Base-by-base conservation (phyloP, 2,113 vertebrate genomes). In the Probosciger aterrimus region DNA sequence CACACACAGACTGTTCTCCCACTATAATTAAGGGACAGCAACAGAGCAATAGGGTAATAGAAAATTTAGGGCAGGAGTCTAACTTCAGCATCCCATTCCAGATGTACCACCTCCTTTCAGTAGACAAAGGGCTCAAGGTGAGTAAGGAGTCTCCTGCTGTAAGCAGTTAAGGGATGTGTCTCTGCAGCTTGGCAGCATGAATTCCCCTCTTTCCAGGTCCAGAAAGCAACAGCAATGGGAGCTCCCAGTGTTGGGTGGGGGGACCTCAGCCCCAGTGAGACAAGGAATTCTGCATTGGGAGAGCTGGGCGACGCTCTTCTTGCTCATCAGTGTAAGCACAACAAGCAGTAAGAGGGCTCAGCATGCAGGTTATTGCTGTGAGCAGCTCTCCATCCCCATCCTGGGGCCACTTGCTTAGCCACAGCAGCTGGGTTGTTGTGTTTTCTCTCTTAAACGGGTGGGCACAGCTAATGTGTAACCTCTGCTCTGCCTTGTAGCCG, bases 401-500 rank as follows among this genome's bases (percentile, higher is more conserved):
- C 76, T 12, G 70, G 83, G 78, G 73, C 75, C 90, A 37, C 49
- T 59, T 35, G 47, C 62, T 1, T 1, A 57, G 88, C 55, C 57
- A 43, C 65, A 53, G 43, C 0, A 1, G 12, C 69, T 33, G 25
- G 47, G 76, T 9, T 52, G 74, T 20, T 85, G 67, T 53, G 49
- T 60, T 83, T 77, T 69, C 41, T 50, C 35, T 67, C 14, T 33
- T 5, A 60, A 86, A 86, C 23, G 90, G 47, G 17, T 19, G 88
- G 86, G 77, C 86, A 85, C 35, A 89, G 83, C 87, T 95, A 95
- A 95, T 92, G 89, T 14, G 39, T 71, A 65, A 95, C 94, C 94
- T 96, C 94, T 95, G 91, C 91, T 91, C 91, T 82, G 84, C 77
- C 91, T 8, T 14, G 2, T 9, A 70, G 88, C 3, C 0, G 16